phyloP scores from a whole-genome alignment of 2,113 vertebrate species.

The Ciconia stormi region DNA sequence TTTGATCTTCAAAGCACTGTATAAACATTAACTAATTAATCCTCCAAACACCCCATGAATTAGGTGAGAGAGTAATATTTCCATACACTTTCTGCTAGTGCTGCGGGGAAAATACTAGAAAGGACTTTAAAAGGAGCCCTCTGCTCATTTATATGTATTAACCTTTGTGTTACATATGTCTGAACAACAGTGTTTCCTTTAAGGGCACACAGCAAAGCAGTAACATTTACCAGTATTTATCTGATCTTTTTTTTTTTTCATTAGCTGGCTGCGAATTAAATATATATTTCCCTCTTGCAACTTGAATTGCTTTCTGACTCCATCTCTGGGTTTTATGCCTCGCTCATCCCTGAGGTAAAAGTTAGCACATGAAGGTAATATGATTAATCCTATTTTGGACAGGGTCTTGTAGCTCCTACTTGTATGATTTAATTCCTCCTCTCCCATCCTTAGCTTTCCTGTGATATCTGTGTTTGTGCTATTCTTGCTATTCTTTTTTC shows the following conservation, averaged over 20 bases:
- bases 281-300: neutral
- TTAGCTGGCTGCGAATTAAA: neutral
- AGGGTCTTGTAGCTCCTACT: neutral
- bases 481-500: neutral
- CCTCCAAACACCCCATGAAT: neutral
- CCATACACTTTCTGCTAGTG: neutral
- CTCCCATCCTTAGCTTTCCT: neutral
- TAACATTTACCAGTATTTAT: neutral
- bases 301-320: neutral
- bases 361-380: neutral
- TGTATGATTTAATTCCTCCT: neutral
- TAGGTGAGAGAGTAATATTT: neutral
- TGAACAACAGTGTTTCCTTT: neutral
- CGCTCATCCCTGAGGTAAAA: neutral
- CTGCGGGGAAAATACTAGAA: neutral
- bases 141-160: neutral
- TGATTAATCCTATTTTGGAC: neutral
- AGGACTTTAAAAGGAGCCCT: neutral
- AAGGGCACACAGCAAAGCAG: neutral
- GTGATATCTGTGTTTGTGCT: neutral
- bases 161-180: neutral
- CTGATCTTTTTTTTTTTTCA: neutral
- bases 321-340: neutral
- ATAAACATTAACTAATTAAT: conserved; percentile 25
- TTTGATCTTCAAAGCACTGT: conserved; percentile 12